Percentiles rank a stretch among this genome's conserved stretches.
phyloP scores from a whole-genome alignment of 2,888 invertebrate genomes.

The Orthosia incerta region DNA sequence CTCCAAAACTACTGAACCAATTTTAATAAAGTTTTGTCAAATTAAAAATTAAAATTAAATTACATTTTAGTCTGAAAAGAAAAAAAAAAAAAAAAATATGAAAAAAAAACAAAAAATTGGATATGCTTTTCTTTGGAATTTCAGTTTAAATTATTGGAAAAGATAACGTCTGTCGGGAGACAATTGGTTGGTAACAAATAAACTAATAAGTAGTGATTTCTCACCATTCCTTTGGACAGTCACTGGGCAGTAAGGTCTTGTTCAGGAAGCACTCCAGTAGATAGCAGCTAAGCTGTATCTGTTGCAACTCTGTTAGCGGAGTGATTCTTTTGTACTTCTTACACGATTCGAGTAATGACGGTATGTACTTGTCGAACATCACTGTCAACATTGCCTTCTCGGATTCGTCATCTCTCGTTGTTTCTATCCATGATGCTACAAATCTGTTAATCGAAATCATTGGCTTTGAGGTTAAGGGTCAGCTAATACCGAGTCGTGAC shows the following conservation, averaged over 20 bases:
- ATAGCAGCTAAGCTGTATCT: constrained; percentile 96
- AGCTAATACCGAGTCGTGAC: too few species aligned
- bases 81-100: too few species aligned
- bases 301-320: constrained; percentile 97
- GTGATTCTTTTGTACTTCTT: constrained; percentile 96
- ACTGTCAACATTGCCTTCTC: constrained; percentile 96
- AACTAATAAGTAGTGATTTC: constrained; percentile 29
- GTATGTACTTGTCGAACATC: constrained; percentile 98
- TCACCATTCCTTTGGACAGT: constrained; percentile 97
- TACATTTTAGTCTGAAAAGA: too few species aligned
- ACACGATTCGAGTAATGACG: constrained; percentile 94
- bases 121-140: too few species aligned
- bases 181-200: too few species aligned
- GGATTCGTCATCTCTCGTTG: constrained; percentile 92
- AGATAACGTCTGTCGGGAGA: too few species aligned
- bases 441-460: constrained; percentile 88
- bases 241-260: constrained; percentile 94
- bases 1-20: too few species aligned
- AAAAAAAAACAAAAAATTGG: too few species aligned
- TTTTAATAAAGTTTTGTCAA: too few species aligned
- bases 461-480: neutral
- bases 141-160: too few species aligned
- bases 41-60: too few species aligned
- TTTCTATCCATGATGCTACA: constrained; percentile 97
- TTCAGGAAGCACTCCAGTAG: constrained; percentile 96